Evolutionary conservation across 2,797 vertebrate species (phyloP).

Genomic region (Diglossa cyanea): DNA sequence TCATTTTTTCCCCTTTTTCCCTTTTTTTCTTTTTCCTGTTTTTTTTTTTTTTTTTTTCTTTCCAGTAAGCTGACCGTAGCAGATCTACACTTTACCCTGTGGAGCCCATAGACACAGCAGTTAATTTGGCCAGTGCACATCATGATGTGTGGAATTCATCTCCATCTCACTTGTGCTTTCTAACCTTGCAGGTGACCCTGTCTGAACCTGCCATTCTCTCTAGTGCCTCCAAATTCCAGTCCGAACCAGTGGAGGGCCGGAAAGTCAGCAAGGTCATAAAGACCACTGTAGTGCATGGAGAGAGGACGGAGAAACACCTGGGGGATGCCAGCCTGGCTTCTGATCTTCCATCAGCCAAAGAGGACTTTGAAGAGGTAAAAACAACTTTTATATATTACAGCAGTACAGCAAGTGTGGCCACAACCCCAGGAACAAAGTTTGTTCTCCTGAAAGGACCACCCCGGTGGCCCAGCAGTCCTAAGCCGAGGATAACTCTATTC

Average conservation of each 20-base stretch:
- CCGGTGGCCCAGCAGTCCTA: neutral
- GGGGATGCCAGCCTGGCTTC: slow-evolving; percentile 86
- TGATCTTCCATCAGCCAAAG: slow-evolving; percentile 92
- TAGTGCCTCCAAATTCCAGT: slow-evolving; percentile 84
- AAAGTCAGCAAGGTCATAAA: slow-evolving; percentile 97
- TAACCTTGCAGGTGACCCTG: slow-evolving; percentile 81
- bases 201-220: slow-evolving; percentile 78
- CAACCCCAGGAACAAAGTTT: neutral
- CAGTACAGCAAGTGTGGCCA: neutral
- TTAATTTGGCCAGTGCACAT: neutral
- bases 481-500: neutral
- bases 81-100: neutral
- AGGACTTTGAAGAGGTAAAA: slow-evolving; percentile 94
- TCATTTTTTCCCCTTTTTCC: neutral
- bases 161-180: neutral
- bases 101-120: neutral
- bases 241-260: slow-evolving; percentile 88
- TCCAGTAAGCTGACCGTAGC: neutral
- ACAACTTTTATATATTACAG: neutral
- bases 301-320: slow-evolving; percentile 87
- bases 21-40: neutral
- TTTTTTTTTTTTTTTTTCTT: too few species aligned
- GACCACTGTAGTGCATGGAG: slow-evolving; percentile 88
- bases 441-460: neutral
- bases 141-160: accelerated